Percentiles rank a stretch among this genome's conserved stretches.
These are phyloP conservation scores for Apodemia duryi DNA, from an alignment of 2,888 invertebrate genomes.

Conservation along the genomic window DNA sequence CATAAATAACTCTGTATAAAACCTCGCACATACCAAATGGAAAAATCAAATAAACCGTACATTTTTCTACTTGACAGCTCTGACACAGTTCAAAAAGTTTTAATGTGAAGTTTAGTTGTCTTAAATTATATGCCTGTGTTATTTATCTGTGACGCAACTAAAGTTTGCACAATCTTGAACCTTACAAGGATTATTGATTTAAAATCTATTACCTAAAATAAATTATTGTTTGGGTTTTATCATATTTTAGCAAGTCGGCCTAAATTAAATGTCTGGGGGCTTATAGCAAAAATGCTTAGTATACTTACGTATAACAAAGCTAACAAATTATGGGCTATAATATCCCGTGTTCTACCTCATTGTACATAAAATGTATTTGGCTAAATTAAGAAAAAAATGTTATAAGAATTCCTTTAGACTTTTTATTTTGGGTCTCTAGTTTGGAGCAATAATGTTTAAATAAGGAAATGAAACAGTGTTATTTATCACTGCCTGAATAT, in stretches of 20 bases:
- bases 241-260: constrained; percentile 27
- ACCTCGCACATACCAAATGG: constrained; percentile 58
- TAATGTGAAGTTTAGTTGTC: not conserved
- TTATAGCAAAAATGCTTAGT: constrained; percentile 15
- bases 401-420: constrained; percentile 50
- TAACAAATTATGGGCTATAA: constrained; percentile 58
- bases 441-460: constrained; percentile 61
- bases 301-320: constrained; percentile 36
- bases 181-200: not conserved
- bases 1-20: constrained; percentile 73
- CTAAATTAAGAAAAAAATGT: constrained; percentile 59
- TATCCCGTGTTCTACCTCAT: constrained; percentile 73
- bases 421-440: constrained; percentile 44
- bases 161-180: constrained; percentile 18
- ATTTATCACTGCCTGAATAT: constrained; percentile 53
- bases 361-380: constrained; percentile 70
- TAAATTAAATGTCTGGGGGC: constrained; percentile 21
- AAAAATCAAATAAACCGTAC: not conserved
- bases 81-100: not conserved
- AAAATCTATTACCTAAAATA: not conserved
- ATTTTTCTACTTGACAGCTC: not conserved
- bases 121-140: not conserved
- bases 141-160: not conserved
- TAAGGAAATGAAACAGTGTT: constrained; percentile 30
- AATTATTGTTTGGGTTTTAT: constrained; percentile 1